Conservation (phyloP, 2,888 invertebrate species). For the Leptopilina myrica region DNA sequence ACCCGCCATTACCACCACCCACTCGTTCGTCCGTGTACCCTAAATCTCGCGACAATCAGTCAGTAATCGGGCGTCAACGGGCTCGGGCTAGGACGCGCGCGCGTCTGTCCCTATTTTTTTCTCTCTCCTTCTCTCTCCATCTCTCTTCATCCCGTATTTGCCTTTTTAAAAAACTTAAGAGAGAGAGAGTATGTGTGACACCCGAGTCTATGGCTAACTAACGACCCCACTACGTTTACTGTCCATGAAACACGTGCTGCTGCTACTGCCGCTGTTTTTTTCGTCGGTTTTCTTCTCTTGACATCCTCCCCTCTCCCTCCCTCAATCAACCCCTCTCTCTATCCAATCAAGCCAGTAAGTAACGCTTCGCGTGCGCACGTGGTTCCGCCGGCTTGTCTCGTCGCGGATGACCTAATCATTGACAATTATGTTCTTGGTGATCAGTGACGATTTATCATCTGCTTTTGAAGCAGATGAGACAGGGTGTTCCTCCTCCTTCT, state of each 20-base stretch:
- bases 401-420: slow-evolving; percentile 38
- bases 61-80: slow-evolving; percentile 71
- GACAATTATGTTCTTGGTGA: slow-evolving; percentile 19
- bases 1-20: slow-evolving; percentile 58
- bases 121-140: slow-evolving; percentile 46
- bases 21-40: slow-evolving; percentile 61
- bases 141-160: background rate
- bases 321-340: slow-evolving; percentile 9
- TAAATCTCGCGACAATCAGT: slow-evolving; percentile 71
- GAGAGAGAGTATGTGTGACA: slow-evolving; percentile 15
- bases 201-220: slow-evolving; percentile 13
- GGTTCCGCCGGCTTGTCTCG: slow-evolving; percentile 44
- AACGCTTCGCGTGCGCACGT: slow-evolving; percentile 49
- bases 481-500: too few relatives aligned
- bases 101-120: slow-evolving; percentile 47
- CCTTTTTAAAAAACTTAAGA: slow-evolving; percentile 42
- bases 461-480: too few relatives aligned
- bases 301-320: background rate
- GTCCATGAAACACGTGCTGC: slow-evolving; percentile 50
- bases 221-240: slow-evolving; percentile 14
- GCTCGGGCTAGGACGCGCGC: slow-evolving; percentile 60
- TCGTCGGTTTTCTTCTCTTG: slow-evolving; percentile 15
- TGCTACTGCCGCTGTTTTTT: slow-evolving; percentile 7
- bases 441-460: too few relatives aligned
- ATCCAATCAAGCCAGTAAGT: slow-evolving; percentile 29